phyloP scores from a whole-genome alignment of 2,888 invertebrate species.

The Torymus aiolomorphi region DNA sequence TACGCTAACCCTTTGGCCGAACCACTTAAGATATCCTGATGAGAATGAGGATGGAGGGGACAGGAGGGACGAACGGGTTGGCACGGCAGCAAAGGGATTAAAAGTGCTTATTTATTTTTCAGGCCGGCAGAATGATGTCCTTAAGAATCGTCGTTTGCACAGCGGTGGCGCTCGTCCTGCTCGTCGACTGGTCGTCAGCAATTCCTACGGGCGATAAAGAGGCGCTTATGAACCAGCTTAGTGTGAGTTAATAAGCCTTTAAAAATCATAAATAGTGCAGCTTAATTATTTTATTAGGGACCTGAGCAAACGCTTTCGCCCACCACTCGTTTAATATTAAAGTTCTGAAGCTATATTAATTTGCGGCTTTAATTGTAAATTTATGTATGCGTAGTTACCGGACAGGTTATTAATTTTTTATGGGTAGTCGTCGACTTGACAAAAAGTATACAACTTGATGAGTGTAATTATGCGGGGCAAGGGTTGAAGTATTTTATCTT shows the following conservation, averaged over 20 bases:
- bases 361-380: too few relatives aligned
- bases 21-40: not conserved
- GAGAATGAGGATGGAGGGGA: not conserved
- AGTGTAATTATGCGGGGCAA: not conserved
- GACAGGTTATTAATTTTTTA: conserved; percentile 6
- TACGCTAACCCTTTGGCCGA: not conserved
- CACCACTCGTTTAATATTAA: too few relatives aligned
- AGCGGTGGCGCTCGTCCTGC: conserved; percentile 63
- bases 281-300: conserved; percentile 9
- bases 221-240: conserved; percentile 71
- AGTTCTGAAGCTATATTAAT: too few relatives aligned
- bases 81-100: not conserved
- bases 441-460: not conserved
- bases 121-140: conserved; percentile 61
- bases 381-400: not conserved
- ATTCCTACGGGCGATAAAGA: conserved; percentile 72
- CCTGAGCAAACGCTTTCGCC: not conserved
- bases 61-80: too few relatives aligned
- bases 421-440: not conserved
- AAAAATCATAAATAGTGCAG: conserved; percentile 15
- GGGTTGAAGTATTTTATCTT: too few relatives aligned
- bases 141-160: conserved; percentile 61
- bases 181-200: conserved; percentile 66
- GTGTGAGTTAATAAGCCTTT: conserved; percentile 68
- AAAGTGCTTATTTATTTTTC: conserved; percentile 47